Conservation (phyloP, 2,888 invertebrate genomes). For the Ferrisia virgata region DNA sequence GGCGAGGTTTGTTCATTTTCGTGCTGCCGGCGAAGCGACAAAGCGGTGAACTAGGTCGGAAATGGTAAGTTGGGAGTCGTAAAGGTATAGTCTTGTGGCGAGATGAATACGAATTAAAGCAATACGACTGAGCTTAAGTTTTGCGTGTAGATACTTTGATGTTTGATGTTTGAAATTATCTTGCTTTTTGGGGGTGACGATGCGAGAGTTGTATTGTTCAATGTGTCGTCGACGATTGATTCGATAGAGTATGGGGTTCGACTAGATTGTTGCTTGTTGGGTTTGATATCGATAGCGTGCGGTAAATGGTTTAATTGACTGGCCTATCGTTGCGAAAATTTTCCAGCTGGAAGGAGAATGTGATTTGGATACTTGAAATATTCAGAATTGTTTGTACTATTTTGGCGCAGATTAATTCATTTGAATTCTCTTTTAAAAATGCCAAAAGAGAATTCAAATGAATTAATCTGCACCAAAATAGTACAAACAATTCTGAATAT, state of each 20-base stretch:
- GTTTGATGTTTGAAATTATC: background rate
- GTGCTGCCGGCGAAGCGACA: background rate
- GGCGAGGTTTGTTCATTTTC: background rate
- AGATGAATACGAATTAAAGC: slow-evolving; percentile 12
- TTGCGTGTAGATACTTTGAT: background rate
- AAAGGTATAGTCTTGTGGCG: background rate
- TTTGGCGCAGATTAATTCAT: no score
- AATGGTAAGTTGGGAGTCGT: background rate
- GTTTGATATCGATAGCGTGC: background rate
- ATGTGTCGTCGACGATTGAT: background rate
- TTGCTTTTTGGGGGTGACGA: background rate
- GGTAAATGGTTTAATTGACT: background rate
- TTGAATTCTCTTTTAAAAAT: no score
- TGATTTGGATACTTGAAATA: background rate
- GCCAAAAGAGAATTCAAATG: no score
- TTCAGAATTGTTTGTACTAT: background rate
- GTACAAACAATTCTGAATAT: background rate
- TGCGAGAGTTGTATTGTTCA: background rate
- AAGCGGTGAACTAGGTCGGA: no score
- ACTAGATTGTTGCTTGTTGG: background rate
- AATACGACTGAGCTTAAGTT: background rate
- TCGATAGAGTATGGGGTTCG: background rate
- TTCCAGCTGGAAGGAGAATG: background rate
- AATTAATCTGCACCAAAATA: no score
- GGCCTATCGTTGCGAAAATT: background rate